A percentile compares a stretch with the other conserved stretches of the same genome.
Conservation (phyloP, 1,140 invertebrate species). For the Drosophila punjabiensis region DNA sequence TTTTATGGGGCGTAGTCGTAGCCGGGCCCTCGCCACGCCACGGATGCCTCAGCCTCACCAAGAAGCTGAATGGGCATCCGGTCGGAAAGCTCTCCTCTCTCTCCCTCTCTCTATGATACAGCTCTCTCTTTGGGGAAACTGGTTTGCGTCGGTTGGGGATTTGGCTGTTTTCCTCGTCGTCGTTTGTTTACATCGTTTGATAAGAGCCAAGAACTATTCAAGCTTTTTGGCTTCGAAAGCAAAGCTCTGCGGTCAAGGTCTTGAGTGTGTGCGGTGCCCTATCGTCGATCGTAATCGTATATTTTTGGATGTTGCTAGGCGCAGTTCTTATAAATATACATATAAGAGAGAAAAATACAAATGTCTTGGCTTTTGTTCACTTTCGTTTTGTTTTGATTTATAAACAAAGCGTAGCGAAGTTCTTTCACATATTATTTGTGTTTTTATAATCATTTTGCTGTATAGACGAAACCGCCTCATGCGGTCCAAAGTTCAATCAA, state of each 20-base stretch:
- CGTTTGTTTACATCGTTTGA: slow-evolving; percentile 77
- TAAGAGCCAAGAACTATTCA: slow-evolving; percentile 48
- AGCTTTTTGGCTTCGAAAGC: slow-evolving; percentile 58
- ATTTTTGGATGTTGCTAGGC: slow-evolving; percentile 57
- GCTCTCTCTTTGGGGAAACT: slow-evolving; percentile 43
- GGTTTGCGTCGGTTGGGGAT: slow-evolving; percentile 59
- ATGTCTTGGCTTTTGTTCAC: slow-evolving; percentile 6
- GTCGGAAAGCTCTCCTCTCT: slow-evolving; percentile 30
- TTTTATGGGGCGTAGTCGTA: slow-evolving; percentile 42
- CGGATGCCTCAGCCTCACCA: slow-evolving; percentile 15
- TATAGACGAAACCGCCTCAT: slow-evolving; percentile 35
- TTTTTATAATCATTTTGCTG: slow-evolving; percentile 46
- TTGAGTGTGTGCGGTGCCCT: slow-evolving; percentile 9
- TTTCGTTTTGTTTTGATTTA: slow-evolving; percentile 45
- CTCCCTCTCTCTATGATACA: slow-evolving; percentile 1
- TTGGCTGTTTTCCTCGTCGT: slow-evolving; percentile 66
- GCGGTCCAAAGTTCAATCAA: slow-evolving; percentile 60
- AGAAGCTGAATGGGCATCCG: slow-evolving; percentile 38
- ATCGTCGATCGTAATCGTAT: slow-evolving; percentile 52
- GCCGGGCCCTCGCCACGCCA: slow-evolving; percentile 56
- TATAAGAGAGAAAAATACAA: slow-evolving; percentile 5
- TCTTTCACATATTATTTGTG: slow-evolving; percentile 28
- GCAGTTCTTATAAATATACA: slow-evolving; percentile 20
- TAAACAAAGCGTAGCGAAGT: slow-evolving; percentile 16
- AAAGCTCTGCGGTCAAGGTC: slow-evolving; percentile 71